Evolutionary conservation across 2,113 vertebrate genomes (phyloP).

Genomic region (Serinus canaria): DNA sequence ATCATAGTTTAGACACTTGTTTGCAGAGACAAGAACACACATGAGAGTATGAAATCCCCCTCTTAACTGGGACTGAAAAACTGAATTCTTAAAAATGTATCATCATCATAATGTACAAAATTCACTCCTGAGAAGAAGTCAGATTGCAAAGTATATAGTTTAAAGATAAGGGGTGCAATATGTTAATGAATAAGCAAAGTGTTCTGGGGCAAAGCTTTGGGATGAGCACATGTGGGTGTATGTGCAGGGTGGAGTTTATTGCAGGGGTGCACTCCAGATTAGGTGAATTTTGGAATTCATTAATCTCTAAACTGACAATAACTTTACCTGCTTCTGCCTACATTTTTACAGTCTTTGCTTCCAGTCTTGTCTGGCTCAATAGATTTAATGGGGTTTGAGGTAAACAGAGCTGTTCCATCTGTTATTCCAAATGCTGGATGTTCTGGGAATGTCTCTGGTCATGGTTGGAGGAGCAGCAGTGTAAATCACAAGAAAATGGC

Average conservation of each 20-base stretch:
- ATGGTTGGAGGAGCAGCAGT: neutral
- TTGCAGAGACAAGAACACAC: neutral
- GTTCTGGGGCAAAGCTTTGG: neutral
- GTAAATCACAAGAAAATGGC: neutral
- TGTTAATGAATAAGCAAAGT: neutral
- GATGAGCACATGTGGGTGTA: fast-evolving
- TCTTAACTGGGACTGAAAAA: neutral
- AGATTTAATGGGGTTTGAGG: neutral
- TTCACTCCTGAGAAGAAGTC: neutral
- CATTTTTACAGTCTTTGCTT: neutral
- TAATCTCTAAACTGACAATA: neutral
- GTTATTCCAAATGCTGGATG: neutral
- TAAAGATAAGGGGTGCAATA: neutral
- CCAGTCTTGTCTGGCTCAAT: neutral
- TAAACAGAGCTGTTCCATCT: neutral
- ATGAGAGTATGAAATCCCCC: neutral
- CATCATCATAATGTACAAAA: neutral
- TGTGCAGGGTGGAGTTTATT: neutral
- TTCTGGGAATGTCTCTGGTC: neutral
- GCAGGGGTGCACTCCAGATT: neutral
- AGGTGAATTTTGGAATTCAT: neutral
- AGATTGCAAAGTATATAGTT: neutral
- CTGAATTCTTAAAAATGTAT: neutral
- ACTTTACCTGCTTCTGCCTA: neutral
- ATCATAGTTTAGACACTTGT: neutral